Base-by-base conservation (phyloP, 2,797 vertebrate genomes). In the Anabas testudineus region DNA sequence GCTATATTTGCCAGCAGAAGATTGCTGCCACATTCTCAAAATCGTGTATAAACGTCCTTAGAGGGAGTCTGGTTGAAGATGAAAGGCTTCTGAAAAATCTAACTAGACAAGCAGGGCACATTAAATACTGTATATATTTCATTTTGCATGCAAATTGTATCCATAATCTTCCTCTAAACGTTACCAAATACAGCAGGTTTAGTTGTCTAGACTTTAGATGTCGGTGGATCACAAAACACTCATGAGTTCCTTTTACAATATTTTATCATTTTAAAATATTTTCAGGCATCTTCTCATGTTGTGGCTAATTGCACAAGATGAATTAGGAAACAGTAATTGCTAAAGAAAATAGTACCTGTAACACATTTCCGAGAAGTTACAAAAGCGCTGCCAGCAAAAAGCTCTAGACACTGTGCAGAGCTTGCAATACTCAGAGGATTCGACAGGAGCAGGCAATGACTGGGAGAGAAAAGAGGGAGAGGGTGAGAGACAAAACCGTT, bases 61-160 rank as follows among this genome's bases (percentile, higher is more conserved):
- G 86, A 81, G 80, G 72, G 75, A 70, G 59, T 72, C 64, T 73
- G 63, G 24, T 78, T 36, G 37, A 68, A 81, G 74, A 84, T 69
- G 30, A 85, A 77, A 84, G 26, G 63, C 52, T 66, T 34, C 39
- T 65, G n/a, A 80, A 75, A 79, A 52, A 10, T 3, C 52, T 3
- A 16, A 63, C 34, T 58, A 57, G 67, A 68, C 21, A 39, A 34
- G 22, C 32, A 32, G n/a, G 66, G 56, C 19, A 32, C 22, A 36
- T 32, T n/a, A 22, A 70, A 73, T 10, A 37, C 21, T 54, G 64
- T 32, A 18, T 53, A 22, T 34, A 24, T 14, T 3, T 39, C 12
- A 34, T 8, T 34, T 34, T 34, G 7, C 32, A 34, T 1, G 10
- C 32, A 34, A 8, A 9, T 10, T 34, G 7, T 34, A 34, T 9